Evolutionary conservation across 1,140 invertebrate species (phyloP).

Genomic region (Solenopsis fugax): DNA sequence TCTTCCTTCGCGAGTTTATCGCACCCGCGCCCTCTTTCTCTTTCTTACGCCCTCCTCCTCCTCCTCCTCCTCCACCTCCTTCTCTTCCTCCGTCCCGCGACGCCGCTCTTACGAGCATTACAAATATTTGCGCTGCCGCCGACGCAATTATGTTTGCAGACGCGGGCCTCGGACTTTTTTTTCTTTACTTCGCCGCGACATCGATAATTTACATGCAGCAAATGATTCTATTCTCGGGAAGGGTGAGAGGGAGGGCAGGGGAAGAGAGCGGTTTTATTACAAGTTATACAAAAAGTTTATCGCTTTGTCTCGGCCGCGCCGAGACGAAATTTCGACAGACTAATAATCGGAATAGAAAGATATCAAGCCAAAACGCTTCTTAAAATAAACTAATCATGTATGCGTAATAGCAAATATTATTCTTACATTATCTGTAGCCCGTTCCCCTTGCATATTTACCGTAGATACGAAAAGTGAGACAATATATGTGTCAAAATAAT

Average conservation of each 20-base stretch:
- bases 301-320: too few species aligned
- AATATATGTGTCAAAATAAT: conserved; percentile 36
- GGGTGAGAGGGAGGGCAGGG: neutral
- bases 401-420: conserved; percentile 48
- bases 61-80: neutral
- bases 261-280: conserved; percentile 15
- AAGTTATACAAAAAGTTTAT: neutral
- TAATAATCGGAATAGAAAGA: conserved; percentile 12
- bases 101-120: conserved; percentile 47
- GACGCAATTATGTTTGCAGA: conserved; percentile 60
- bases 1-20: conserved; percentile 51
- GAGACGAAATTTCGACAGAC: conserved; percentile 10
- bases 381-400: conserved; percentile 50
- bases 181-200: conserved; percentile 42
- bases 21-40: conserved; percentile 9
- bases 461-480: conserved; percentile 39
- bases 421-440: conserved; percentile 41
- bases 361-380: neutral
- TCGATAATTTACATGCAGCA: conserved; percentile 49
- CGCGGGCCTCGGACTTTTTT: conserved; percentile 30
- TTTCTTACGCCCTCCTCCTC: neutral
- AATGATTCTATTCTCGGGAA: conserved; percentile 17
- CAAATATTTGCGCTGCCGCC: conserved; percentile 61
- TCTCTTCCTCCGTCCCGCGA: conserved; percentile 3
- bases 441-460: conserved; percentile 39